These are phyloP conservation scores for Xiphorhynchus elegans DNA, from an alignment of 2,113 vertebrate genomes.

Conservation along the genomic window DNA sequence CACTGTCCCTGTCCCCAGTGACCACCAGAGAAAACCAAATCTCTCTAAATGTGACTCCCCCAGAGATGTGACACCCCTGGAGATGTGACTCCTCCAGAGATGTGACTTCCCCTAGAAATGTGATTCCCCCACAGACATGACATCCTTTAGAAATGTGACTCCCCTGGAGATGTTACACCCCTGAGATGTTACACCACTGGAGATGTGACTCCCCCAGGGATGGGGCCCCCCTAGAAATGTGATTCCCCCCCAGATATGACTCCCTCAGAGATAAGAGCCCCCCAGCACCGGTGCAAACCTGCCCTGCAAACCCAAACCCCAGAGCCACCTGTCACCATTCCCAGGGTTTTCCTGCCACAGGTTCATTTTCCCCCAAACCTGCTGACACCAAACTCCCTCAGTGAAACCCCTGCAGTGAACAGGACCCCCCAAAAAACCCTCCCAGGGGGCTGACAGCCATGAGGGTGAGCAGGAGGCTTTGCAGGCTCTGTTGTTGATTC, in stretches of 20 bases:
- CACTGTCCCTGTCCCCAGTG: background rate
- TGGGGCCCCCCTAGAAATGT: no score
- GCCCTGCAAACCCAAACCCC: background rate
- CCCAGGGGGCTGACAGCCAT: background rate
- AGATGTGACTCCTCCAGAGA: background rate
- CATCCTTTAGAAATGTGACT: background rate
- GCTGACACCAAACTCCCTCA: background rate
- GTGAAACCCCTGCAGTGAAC: fast-evolving
- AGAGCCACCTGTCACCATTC: fast-evolving
- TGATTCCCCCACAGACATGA: background rate
- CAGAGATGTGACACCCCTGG: background rate
- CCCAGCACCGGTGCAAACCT: background rate
- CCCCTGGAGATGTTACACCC: background rate
- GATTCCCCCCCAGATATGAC: background rate
- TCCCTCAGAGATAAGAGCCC: no score
- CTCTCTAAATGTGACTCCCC: no score
- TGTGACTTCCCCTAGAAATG: background rate
- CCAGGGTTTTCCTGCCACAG: background rate
- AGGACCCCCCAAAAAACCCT: background rate
- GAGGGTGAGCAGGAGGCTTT: background rate
- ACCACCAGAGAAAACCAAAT: background rate
- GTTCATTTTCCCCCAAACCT: background rate
- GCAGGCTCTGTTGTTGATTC: background rate
- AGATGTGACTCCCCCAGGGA: background rate
- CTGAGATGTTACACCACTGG: background rate